phyloP scores from a whole-genome alignment of 2,888 invertebrate genomes.

The Quadriops clusia region DNA sequence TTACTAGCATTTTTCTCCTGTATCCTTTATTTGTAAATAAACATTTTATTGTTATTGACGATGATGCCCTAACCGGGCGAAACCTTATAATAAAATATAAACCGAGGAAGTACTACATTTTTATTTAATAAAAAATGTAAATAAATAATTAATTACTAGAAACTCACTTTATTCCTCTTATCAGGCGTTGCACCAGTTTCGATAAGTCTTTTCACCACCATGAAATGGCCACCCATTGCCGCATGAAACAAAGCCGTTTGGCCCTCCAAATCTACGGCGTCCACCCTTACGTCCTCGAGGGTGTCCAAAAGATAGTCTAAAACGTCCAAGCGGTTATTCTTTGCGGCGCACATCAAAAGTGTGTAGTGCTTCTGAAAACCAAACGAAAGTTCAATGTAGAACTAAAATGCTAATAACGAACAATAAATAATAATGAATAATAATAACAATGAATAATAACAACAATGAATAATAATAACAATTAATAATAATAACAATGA shows the following conservation, averaged over 20 bases:
- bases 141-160: too few species aligned
- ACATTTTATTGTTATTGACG: too few species aligned
- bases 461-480: not conserved
- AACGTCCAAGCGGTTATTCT: constrained; percentile 55
- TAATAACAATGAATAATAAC: not conserved
- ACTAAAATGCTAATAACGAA: too few species aligned
- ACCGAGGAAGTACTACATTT: too few species aligned
- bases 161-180: constrained; percentile 62
- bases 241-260: constrained; percentile 68
- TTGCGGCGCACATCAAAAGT: constrained; percentile 64
- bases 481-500: constrained; percentile 2
- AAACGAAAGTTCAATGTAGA: too few species aligned
- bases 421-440: not conserved
- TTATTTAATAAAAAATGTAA: too few species aligned
- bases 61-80: too few species aligned
- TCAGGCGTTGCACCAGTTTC: constrained; percentile 55
- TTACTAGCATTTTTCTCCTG: too few species aligned
- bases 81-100: too few species aligned
- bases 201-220: constrained; percentile 53
- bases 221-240: constrained; percentile 57
- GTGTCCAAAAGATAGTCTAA: constrained; percentile 53
- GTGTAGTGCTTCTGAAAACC: constrained; percentile 53
- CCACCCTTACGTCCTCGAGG: constrained; percentile 45
- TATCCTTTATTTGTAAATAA: too few species aligned
- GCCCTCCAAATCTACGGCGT: constrained; percentile 54